Evolutionary conservation across 1,140 invertebrate genomes (phyloP).

Genomic region (Musca domestica): DNA sequence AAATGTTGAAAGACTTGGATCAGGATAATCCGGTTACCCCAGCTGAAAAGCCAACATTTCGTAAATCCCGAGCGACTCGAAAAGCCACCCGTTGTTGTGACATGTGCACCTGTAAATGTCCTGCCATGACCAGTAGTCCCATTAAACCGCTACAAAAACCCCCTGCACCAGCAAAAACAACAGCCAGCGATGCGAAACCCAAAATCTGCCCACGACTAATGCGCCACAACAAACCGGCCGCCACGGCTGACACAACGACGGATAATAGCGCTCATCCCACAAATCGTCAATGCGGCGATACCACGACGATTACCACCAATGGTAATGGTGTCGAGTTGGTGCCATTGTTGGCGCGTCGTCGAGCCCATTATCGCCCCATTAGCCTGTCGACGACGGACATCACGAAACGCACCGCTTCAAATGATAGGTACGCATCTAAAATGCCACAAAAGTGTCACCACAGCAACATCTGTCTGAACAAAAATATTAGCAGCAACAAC

Average conservation of each 20-base stretch:
- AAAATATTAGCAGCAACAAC: slow-evolving; percentile 44
- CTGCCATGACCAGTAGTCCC: slow-evolving; percentile 29
- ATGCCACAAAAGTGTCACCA: slow-evolving; percentile 29
- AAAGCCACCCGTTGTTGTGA: slow-evolving; percentile 45
- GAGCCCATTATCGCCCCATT: slow-evolving; percentile 49
- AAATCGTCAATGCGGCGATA: slow-evolving; percentile 45
- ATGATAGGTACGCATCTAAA: slow-evolving; percentile 53
- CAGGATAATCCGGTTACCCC: slow-evolving; percentile 50
- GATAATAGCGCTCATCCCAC: slow-evolving; percentile 11
- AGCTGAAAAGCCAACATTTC: slow-evolving; percentile 46
- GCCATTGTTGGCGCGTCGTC: slow-evolving; percentile 59
- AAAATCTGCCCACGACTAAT: slow-evolving; percentile 36
- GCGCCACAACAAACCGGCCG: slow-evolving; percentile 23
- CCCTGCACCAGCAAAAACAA: not conserved
- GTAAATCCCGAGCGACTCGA: slow-evolving; percentile 37
- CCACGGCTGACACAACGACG: slow-evolving; percentile 18
- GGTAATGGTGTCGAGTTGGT: slow-evolving; percentile 61
- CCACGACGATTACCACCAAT: slow-evolving; percentile 17
- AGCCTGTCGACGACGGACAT: slow-evolving; percentile 61
- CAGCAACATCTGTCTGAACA: slow-evolving; percentile 44
- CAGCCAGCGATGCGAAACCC: slow-evolving; percentile 26
- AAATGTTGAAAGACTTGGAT: slow-evolving; percentile 50
- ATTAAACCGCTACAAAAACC: slow-evolving; percentile 21
- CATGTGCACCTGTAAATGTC: slow-evolving; percentile 46
- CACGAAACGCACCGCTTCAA: slow-evolving; percentile 55